Evolutionary conservation across 2,797 vertebrate genomes (phyloP).

Genomic region (Pseudotriccus pelzelni): DNA sequence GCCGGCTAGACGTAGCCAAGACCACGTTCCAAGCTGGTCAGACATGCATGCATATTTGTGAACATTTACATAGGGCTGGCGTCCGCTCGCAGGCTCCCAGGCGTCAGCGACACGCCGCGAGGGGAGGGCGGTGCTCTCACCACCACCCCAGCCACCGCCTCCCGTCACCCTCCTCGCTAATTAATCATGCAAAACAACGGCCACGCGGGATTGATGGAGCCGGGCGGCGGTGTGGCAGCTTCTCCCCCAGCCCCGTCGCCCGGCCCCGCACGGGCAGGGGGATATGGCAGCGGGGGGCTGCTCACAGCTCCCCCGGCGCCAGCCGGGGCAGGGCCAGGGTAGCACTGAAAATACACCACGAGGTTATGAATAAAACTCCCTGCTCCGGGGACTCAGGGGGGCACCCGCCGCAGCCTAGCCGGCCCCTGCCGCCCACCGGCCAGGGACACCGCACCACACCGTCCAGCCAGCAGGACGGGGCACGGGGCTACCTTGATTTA

Average conservation of each 20-base stretch:
- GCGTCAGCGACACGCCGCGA: neutral
- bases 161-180: constrained; percentile 50
- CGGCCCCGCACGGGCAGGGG: neutral
- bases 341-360: neutral
- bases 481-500: neutral
- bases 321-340: neutral
- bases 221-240: constrained; percentile 2
- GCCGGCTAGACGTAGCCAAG: constrained; percentile 86
- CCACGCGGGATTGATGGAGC: constrained; percentile 39
- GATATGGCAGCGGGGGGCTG: neutral
- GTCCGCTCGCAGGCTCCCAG: constrained; percentile 72
- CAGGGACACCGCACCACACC: neutral
- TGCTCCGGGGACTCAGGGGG: neutral
- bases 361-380: neutral
- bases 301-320: neutral
- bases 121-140: constrained; percentile 29
- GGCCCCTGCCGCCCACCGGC: neutral
- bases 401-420: neutral
- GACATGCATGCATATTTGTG: constrained; percentile 94
- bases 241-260: neutral
- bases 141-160: neutral
- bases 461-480: constrained; percentile 45
- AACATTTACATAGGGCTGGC: constrained; percentile 86
- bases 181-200: constrained; percentile 77
- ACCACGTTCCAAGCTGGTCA: constrained; percentile 87